These are phyloP conservation scores for Nanorana parkeri DNA, from an alignment of 2,113 vertebrate genomes.

Conservation along the genomic window DNA sequence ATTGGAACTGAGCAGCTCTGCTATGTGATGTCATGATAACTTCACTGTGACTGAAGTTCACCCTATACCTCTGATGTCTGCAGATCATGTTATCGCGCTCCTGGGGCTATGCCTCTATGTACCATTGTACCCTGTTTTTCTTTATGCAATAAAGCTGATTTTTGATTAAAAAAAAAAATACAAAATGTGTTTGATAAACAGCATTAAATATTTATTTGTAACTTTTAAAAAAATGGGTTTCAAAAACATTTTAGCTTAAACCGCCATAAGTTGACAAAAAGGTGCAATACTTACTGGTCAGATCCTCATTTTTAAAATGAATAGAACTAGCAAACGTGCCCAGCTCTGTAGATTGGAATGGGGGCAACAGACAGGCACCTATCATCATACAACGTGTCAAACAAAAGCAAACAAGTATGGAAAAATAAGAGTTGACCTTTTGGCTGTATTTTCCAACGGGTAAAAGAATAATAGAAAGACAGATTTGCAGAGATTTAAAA, in stretches of 20 bases:
- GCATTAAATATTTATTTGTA: constrained; percentile 42
- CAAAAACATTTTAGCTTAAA: constrained; percentile 5
- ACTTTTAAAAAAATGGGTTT: constrained; percentile 1
- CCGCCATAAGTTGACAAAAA: constrained; percentile 10
- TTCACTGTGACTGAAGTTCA: too few relatives aligned
- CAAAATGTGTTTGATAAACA: constrained; percentile 4
- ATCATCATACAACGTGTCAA: not conserved
- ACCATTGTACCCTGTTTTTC: too few relatives aligned
- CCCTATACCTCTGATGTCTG: too few relatives aligned
- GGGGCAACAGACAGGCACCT: constrained; percentile 31
- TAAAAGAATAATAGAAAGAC: too few relatives aligned
- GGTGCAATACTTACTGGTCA: constrained; percentile 34
- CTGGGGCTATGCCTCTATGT: too few relatives aligned
- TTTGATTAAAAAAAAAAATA: too few relatives aligned
- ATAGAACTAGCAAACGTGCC: constrained; percentile 31
- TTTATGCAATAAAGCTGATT: too few relatives aligned
- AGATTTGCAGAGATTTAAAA: not conserved
- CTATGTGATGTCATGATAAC: too few relatives aligned
- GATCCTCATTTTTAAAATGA: constrained; percentile 45
- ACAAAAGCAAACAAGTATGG: not conserved
- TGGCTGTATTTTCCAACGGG: not conserved
- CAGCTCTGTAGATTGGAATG: not conserved
- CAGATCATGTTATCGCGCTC: too few relatives aligned
- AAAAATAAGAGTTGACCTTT: constrained; percentile 6
- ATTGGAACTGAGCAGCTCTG: too few relatives aligned